Evolutionary conservation across 1,140 invertebrate genomes (phyloP).

Genomic region (Drosophila biarmipes): DNA sequence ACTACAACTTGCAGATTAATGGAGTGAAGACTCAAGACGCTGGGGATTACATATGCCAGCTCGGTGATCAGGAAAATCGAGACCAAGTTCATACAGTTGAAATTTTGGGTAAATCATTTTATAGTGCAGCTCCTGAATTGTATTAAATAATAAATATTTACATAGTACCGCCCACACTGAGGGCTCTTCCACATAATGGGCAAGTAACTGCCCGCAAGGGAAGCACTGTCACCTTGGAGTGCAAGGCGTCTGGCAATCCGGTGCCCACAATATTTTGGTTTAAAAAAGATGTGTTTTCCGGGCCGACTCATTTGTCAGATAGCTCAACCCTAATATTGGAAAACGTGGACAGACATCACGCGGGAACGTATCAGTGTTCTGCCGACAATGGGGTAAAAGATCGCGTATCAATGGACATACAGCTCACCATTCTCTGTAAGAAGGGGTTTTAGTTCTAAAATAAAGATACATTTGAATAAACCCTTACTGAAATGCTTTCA

Average conservation of each 20-base stretch:
- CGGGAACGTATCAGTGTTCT: slow-evolving; percentile 87
- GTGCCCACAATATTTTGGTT: slow-evolving; percentile 84
- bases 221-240: slow-evolving; percentile 86
- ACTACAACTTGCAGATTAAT: slow-evolving; percentile 87
- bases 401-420: slow-evolving; percentile 86
- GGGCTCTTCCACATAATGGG: slow-evolving; percentile 85
- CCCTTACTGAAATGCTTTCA: slow-evolving; percentile 32
- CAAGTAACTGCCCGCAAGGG: slow-evolving; percentile 86
- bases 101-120: slow-evolving; percentile 85
- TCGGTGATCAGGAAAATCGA: slow-evolving; percentile 85
- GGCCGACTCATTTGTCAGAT: slow-evolving; percentile 84
- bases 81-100: slow-evolving; percentile 86
- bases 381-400: slow-evolving; percentile 88
- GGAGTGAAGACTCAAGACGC: slow-evolving; percentile 86
- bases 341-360: slow-evolving; percentile 87
- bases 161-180: slow-evolving; percentile 85
- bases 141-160: slow-evolving; percentile 43
- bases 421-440: slow-evolving; percentile 87
- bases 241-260: slow-evolving; percentile 86
- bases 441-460: not conserved
- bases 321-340: slow-evolving; percentile 86
- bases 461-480: not conserved
- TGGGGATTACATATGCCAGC: slow-evolving; percentile 86
- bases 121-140: not conserved
- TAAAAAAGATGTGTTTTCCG: slow-evolving; percentile 82